Evolutionary conservation across 1,140 invertebrate species (phyloP), one percentile per base, ranked within the genome.

Genomic region (Sinonovacula constricta): DNA sequence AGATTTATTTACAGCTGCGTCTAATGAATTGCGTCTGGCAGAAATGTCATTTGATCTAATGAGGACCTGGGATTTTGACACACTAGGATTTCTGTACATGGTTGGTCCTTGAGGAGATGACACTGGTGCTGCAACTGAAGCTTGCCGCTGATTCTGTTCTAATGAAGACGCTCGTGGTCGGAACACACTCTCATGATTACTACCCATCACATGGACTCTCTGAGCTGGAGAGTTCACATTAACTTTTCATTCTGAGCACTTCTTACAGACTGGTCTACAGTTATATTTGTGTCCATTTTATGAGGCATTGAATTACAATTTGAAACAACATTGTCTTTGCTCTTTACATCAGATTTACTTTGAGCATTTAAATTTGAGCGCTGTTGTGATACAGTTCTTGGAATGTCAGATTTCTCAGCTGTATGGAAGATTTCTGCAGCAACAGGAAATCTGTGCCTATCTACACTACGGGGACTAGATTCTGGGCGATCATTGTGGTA

Each of bases 311-410:
- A n/a, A n/a, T n/a, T n/a, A n/a, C n/a, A n/a, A n/a, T n/a, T n/a
- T n/a, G n/a, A n/a, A n/a, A n/a, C n/a, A 36, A 76, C 67, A 67
- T 67, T 67, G 62, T 76, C 72, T 67, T 54, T 66, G 18, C 72
- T 51, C 26, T 59, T 76, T 39, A 51, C 62, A 59, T 66, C 59
- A 30, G 45, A 74, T 15, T 31, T 45, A 34, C 4, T 33, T 45
- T 74, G 71, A 74, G 63, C 62, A 67, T 76, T 76, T 67, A 59
- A 45, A 57, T 22, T 67, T 76, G 62, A 66, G 72, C 72, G 39
- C 18, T 45, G 39, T 7, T 7, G 39, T 45, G 39, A 45, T 10
- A 45, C 39, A 10, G 7, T 18, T 10, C 39, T 45, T 45, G 18
- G 7, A 45, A 45, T 18, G 7, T 45, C 39, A 45, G 7, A 10